Evolutionary conservation across 1,140 invertebrate species (phyloP).

Genomic region (Neodiprion virginianus): DNA sequence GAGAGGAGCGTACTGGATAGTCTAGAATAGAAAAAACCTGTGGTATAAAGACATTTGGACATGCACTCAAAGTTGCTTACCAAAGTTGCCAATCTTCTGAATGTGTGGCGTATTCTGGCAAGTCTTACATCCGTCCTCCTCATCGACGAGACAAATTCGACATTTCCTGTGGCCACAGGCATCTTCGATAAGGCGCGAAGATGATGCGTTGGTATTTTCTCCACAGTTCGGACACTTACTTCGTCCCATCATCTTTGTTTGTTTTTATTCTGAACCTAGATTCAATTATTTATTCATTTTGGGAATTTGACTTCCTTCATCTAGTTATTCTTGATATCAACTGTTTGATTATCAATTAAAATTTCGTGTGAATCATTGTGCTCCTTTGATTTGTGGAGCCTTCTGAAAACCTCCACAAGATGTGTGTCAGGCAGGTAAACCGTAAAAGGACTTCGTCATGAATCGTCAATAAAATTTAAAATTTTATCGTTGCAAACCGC

Average conservation of each 20-base stretch:
- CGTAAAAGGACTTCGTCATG: too few species aligned
- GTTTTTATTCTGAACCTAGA: conserved; percentile 11
- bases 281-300: too few species aligned
- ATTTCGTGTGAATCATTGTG: too few species aligned
- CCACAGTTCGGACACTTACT: conserved; percentile 52
- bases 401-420: too few species aligned
- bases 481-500: too few species aligned
- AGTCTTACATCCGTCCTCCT: conserved; percentile 52
- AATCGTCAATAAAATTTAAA: too few species aligned
- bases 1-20: background rate
- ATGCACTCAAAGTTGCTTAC: conserved; percentile 25
- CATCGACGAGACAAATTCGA: conserved; percentile 53
- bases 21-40: conserved; percentile 6
- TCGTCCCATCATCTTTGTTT: conserved; percentile 28
- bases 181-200: conserved; percentile 50
- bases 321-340: too few species aligned
- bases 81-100: conserved; percentile 30
- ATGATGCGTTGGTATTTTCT: conserved; percentile 44
- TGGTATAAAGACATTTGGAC: background rate
- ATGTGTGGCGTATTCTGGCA: conserved; percentile 35
- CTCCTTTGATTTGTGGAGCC: too few species aligned
- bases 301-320: too few species aligned
- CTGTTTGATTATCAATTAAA: too few species aligned
- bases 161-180: conserved; percentile 56
- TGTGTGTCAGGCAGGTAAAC: too few species aligned